Base-by-base conservation (phyloP, 2,797 vertebrate genomes). In the Sarcoramphus papa region DNA sequence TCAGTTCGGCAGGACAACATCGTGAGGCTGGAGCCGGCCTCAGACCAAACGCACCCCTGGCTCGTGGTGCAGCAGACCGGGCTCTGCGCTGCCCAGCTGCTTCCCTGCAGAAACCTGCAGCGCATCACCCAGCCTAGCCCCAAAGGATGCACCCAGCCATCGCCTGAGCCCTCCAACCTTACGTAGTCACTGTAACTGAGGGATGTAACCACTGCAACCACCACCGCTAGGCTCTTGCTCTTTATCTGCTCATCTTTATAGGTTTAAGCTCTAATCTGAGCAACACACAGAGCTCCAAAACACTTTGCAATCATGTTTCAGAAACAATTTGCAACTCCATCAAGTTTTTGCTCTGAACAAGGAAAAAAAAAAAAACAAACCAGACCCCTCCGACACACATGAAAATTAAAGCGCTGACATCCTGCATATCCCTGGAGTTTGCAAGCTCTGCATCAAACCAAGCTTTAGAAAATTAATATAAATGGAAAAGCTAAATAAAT, bases 101-200 rank as follows among this genome's bases (percentile, higher is more conserved):
- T 10, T 14, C 88, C 72, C 33, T 30, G 27, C 35, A 18, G 51
- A 19, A 57, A 23, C 18, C 59, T 25, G 25, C 9, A 8, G n/a
- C 1, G 25, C 59, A 28, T 28, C 40, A 8, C 20, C 64, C 57
- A 78, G 69, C 43, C 67, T 77, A 8, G 45, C 43, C 35, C 85
- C 59, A n/a, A 21, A 11, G 57, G 64, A 41, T 0, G 6, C 21
- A 12, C 8, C 43, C 41, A 8, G 50, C 31, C 47, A 6, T 2
- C 16, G 1, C 13, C 69, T 0, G 35, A 60, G 67, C 57, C 51
- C 77, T 50, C 28, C 3, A 1, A 14, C 73, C 53, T 37, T 2
- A 2, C 1, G 0, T 1, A 23, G 48, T 0, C 37, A 9, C 59
- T 3, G 33, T 1, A 13, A 4, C 12, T 0, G n/a, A 41, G 73